Evolutionary conservation across 2,113 vertebrate species (phyloP), one percentile per base, ranked within the genome.

Genomic region (Dicaeum eximium): DNA sequence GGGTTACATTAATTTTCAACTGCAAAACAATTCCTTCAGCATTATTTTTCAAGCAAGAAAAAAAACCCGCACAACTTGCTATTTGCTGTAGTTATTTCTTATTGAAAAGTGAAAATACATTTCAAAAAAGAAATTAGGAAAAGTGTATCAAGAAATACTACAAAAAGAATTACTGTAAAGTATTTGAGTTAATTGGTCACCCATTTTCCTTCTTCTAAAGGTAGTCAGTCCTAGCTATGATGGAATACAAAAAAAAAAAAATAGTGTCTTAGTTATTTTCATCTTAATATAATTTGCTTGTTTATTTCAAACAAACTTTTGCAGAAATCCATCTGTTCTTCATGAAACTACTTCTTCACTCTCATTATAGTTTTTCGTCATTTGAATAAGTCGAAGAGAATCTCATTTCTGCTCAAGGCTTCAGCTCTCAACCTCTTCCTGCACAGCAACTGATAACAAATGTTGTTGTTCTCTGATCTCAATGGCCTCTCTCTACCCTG

Each of bases 1-100:
- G 96, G 97, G 96, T 97, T 98, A 97, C 98, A 98, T 98, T 98
- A 98, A 98, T 98, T 98, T 98, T 98, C 95, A 97, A 97, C 96
- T 72, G 94, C 94, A 98, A 98, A 98, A 97, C 98, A 97, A 97
- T 98, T 97, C 91, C 93, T 97, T 98, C 96, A 97, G 96, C 94
- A 93, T 96, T 97, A 97, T 97, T 98, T 98, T 98, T 98, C 98
- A 98, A 97, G 80, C 60, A 88, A 97, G 67, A 67, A 69, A 48
- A 13, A 44, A 44, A 42, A 2, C 11, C 4, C 13, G 25, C 48
- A 50, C 33, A 90, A 88, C 71, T 94, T 94, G 69, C 50, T 96
- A 54, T 95, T 97, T 95, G 64, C 9, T 16, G 90, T 97, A 93
- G 97, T 98, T 96, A 93, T 97, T 97, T 97, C 93, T 91, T 70